Evolutionary conservation across 2,113 vertebrate species (phyloP).

Genomic region (Picathartes gymnocephalus): DNA sequence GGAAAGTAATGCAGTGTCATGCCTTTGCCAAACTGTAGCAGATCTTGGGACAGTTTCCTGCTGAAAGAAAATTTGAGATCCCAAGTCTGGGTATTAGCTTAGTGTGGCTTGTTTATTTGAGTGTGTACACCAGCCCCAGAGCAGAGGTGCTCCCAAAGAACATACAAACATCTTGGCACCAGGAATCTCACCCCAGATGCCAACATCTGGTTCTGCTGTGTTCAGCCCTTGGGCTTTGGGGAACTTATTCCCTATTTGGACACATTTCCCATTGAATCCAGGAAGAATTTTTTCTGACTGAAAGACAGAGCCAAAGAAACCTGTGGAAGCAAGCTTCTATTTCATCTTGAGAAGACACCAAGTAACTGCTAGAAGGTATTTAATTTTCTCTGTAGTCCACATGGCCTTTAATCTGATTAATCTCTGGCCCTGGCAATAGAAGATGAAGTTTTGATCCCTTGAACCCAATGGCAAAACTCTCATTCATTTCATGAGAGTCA

Average conservation of each 20-base stretch:
- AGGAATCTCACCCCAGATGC: constrained; percentile 1
- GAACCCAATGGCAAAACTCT: neutral
- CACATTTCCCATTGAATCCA: neutral
- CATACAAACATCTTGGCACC: neutral
- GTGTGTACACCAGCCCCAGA: neutral
- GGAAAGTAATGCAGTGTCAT: neutral
- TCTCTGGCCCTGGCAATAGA: neutral
- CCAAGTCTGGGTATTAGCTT: neutral
- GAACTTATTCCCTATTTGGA: neutral
- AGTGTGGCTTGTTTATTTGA: neutral
- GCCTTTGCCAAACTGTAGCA: neutral
- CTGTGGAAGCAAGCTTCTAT: constrained; percentile 13
- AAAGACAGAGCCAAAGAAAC: neutral
- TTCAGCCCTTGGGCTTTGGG: constrained; percentile 10
- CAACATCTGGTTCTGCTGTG: constrained; percentile 36
- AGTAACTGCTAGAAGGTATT: constrained; percentile 6
- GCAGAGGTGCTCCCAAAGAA: neutral
- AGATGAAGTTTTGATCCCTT: neutral
- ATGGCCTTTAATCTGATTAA: constrained; percentile 28
- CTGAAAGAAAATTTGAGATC: neutral
- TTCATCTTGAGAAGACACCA: neutral
- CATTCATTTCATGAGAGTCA: neutral
- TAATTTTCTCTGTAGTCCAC: constrained; percentile 12
- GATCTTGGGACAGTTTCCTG: neutral
- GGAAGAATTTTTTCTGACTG: constrained; percentile 19